Conservation (phyloP, 2,888 invertebrate genomes). For the Melipona bicolor region DNA sequence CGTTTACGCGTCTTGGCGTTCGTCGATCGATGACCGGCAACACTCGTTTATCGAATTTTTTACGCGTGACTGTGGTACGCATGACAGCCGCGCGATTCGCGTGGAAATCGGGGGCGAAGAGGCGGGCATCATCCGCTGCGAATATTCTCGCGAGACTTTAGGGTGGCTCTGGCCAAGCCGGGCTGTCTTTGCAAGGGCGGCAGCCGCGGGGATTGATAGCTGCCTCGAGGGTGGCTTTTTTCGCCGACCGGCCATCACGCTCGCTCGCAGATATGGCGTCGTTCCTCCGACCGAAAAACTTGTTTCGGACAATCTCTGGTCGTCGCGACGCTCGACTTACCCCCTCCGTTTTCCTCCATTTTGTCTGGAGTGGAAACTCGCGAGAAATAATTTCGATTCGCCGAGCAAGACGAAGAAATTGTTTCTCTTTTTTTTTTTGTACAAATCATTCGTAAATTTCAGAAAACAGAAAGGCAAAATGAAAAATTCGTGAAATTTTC, state of each 20-base stretch:
- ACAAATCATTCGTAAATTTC: no score
- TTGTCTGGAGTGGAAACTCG: not conserved
- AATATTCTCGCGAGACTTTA: conserved; percentile 79
- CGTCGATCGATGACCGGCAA: conserved; percentile 10
- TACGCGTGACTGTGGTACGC: conserved; percentile 35
- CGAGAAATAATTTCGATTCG: not conserved
- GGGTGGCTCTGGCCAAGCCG: conserved; percentile 68
- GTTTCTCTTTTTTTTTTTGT: not conserved
- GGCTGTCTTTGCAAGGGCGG: conserved; percentile 71
- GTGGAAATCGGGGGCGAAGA: conserved; percentile 63
- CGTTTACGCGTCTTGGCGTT: not conserved
- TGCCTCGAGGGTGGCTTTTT: conserved; percentile 80
- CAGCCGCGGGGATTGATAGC: conserved; percentile 74
- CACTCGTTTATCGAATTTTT: conserved; percentile 27
- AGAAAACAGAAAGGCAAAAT: no score
- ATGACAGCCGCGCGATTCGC: conserved; percentile 61
- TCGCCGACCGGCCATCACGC: conserved; percentile 81
- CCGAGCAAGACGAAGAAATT: not conserved
- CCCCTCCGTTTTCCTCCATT: no score
- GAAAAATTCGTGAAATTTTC: no score
- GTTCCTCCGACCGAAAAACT: conserved; percentile 39
- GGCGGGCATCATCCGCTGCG: conserved; percentile 73
- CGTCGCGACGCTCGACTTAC: no score
- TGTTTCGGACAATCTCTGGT: not conserved
- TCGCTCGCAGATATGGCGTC: conserved; percentile 80